Conservation (phyloP, 2,113 vertebrate genomes). For the Perca flavescens region DNA sequence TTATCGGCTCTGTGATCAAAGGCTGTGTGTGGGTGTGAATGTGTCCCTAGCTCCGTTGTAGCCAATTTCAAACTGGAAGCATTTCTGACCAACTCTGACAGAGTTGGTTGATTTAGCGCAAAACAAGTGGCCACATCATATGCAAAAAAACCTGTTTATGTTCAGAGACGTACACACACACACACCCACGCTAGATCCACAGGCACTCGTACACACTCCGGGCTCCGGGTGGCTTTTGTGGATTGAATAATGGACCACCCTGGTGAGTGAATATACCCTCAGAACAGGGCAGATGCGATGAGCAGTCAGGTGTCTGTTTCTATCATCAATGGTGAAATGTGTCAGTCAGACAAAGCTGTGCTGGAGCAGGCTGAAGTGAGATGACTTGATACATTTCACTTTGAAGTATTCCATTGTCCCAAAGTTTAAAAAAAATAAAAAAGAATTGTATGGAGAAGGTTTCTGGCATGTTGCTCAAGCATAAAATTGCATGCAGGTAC, state of each 20-base stretch:
- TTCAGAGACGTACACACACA: slow-evolving; percentile 26
- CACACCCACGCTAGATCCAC: slow-evolving; percentile 32
- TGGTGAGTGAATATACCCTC: slow-evolving; percentile 60
- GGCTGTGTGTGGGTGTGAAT: slow-evolving; percentile 70
- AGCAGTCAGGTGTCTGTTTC: slow-evolving; percentile 62
- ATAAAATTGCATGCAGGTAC: slow-evolving; percentile 39
- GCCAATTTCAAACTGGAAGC: slow-evolving; percentile 65
- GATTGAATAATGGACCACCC: slow-evolving; percentile 70
- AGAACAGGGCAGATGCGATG: slow-evolving; percentile 56
- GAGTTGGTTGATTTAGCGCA: slow-evolving; percentile 69
- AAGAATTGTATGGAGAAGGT: slow-evolving; percentile 7
- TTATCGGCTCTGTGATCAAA: slow-evolving; percentile 73
- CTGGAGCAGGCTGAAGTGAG: slow-evolving; percentile 9
- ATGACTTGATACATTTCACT: slow-evolving; percentile 47
- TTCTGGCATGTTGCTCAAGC: slow-evolving; percentile 31
- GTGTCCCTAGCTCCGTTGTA: slow-evolving; percentile 73
- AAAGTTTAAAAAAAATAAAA: slow-evolving; percentile 2
- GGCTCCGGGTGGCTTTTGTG: slow-evolving; percentile 49
- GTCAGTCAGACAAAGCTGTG: slow-evolving; percentile 53
- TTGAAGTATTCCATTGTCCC: slow-evolving; percentile 19
- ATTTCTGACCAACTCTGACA: slow-evolving; percentile 70
- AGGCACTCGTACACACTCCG: slow-evolving; percentile 43
- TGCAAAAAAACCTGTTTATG: slow-evolving; percentile 53
- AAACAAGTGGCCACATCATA: slow-evolving; percentile 76
- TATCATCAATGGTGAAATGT: slow-evolving; percentile 49